Base-by-base conservation (phyloP, 1,140 invertebrate species). In the Zelostemma sp. region DNA sequence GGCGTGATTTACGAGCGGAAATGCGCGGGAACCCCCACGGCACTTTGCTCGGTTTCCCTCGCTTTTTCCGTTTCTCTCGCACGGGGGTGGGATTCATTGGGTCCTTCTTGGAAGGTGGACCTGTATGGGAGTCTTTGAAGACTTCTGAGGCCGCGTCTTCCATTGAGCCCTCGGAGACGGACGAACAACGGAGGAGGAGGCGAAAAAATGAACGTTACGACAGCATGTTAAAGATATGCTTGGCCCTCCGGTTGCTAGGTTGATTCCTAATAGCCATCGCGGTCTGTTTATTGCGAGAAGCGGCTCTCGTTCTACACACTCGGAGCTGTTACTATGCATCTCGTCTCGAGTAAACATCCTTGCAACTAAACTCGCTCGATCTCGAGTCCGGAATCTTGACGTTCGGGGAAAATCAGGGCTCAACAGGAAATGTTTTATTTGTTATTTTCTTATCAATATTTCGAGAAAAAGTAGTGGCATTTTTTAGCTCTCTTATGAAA, bases 71-170 rank as follows among this genome's bases (percentile, higher is more conserved):
- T 38, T 38, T 38, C 35, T 14, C 35, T 38, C 12, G 3, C 35
- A 38, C 35, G 35, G 35, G 35, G 35, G 35, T 38, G 35, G 35
- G 11, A 38, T 38, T 38, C 35, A 38, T n/a, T n/a, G n/a, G 35
- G 35, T 38, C 35, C 35, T 38, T 38, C 35, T 38, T 38, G 35
- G 35, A 38, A 38, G 35, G 35, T n/a, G 35, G 35, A 38, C 35
- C 35, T 38, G 35, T 14, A 14, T 38, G 12, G 35, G 35, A 11
- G 35, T 38, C 35, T 38, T 38, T 38, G 9, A 38, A 38, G 35
- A 38, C 21, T 25, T 25, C 21, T 25, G 21, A 14, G 12, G 35
- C 35, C 35, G 12, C 35, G 35, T 38, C 35, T 11, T 11, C 11
- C 35, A 38, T 38, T 38, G 9, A 38, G 35, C 9, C 35, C 35